Conservation (phyloP, 2,888 invertebrate species). For the Hedya salicella region DNA sequence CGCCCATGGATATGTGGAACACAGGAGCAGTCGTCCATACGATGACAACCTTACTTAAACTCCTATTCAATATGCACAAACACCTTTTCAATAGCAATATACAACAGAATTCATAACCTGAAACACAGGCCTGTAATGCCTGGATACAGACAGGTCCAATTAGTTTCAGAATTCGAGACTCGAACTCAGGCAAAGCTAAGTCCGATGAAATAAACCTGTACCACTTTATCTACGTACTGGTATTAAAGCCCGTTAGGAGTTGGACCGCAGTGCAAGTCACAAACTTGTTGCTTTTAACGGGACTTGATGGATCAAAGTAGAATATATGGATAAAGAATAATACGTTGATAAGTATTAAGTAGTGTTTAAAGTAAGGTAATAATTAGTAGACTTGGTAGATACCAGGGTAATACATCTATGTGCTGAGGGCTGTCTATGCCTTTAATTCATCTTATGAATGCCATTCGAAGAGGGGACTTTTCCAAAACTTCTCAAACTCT, state of each 20-base stretch:
- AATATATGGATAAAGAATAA: too few species aligned
- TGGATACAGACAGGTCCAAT: slow-evolving; percentile 51
- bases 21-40: too few species aligned
- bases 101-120: slow-evolving; percentile 32
- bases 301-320: too few species aligned
- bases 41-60: neutral
- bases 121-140: slow-evolving; percentile 34
- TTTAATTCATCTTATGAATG: too few species aligned
- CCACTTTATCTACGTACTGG: slow-evolving; percentile 70
- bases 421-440: too few species aligned
- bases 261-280: slow-evolving; percentile 53
- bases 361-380: too few species aligned
- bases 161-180: slow-evolving; percentile 61
- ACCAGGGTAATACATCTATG: too few species aligned
- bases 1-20: too few species aligned
- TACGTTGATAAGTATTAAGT: too few species aligned
- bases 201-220: slow-evolving; percentile 70
- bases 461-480: too few species aligned
- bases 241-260: slow-evolving; percentile 70
- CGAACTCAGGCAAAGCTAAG: slow-evolving; percentile 55
- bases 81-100: slow-evolving; percentile 19
- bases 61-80: slow-evolving; percentile 5
- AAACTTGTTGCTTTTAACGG: neutral
- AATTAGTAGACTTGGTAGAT: too few species aligned
- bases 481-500: too few species aligned